Conservation (phyloP, 2,888 invertebrate species). For the Chydorus sphaericus region DNA sequence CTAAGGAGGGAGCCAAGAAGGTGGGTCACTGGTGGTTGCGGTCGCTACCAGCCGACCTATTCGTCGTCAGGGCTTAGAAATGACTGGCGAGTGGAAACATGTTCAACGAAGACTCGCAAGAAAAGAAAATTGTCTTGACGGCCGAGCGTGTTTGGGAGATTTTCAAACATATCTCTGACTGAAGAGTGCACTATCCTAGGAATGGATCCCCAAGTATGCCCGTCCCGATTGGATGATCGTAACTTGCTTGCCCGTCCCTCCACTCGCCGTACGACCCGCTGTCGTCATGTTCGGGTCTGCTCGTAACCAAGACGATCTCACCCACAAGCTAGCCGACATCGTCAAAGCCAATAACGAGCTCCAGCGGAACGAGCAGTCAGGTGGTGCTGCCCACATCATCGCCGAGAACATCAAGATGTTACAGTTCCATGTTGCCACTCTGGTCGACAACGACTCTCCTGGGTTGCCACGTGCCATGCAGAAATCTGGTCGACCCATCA, state of each 20-base stretch:
- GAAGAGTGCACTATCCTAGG: conserved; percentile 87
- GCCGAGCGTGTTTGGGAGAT: conserved; percentile 97
- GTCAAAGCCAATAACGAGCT: conserved; percentile 96
- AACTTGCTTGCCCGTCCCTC: conserved; percentile 93
- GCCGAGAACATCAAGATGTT: conserved; percentile 93
- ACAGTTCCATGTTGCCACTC: conserved; percentile 95
- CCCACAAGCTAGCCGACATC: conserved; percentile 95
- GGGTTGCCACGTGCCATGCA: conserved; percentile 96
- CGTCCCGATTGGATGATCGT: conserved; percentile 99
- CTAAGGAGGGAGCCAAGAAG: conserved; percentile 32
- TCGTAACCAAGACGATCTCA: conserved; percentile 93
- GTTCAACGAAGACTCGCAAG: conserved; percentile 96
- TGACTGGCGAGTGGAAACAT: conserved; percentile 97
- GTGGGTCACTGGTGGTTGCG: conserved; percentile 89
- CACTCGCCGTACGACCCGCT: conserved; percentile 87
- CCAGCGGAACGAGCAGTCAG: conserved; percentile 83
- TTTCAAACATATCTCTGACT: conserved; percentile 83
- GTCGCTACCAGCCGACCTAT: conserved; percentile 93
- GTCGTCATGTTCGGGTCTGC: conserved; percentile 99
- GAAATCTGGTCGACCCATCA: conserved; percentile 95
- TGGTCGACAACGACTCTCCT: conserved; percentile 98
- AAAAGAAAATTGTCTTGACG: conserved; percentile 80
- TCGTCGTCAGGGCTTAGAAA: conserved; percentile 72
- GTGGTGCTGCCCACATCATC: conserved; percentile 94
- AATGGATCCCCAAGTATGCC: conserved; percentile 94